A percentile compares a stretch with the other conserved stretches of the same genome.
phyloP scores from a whole-genome alignment of 2,113 vertebrate genomes.

The Petrocephalus microphthalmus region DNA sequence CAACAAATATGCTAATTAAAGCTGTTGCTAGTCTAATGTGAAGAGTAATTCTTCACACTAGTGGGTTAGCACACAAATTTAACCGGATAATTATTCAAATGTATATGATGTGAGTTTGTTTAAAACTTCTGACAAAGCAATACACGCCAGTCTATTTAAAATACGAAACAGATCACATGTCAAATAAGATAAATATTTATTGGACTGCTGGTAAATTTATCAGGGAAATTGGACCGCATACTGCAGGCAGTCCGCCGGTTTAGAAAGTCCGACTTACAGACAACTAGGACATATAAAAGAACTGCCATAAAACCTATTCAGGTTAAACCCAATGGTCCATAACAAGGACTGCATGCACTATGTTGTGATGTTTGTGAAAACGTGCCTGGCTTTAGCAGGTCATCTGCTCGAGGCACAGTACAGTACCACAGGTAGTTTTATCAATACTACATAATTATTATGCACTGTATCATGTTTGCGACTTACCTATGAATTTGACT shows the following conservation, averaged over 20 bases:
- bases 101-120: neutral
- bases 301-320: neutral
- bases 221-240: neutral
- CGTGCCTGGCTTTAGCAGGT: neutral
- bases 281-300: neutral
- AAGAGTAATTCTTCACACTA: slow-evolving; percentile 6
- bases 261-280: neutral
- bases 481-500: neutral
- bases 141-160: neutral
- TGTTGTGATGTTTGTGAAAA: neutral
- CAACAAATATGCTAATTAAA: neutral
- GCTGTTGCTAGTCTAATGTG: neutral
- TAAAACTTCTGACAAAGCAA: neutral
- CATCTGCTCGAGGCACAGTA: neutral
- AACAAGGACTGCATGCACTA: neutral
- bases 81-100: neutral
- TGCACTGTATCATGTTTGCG: neutral
- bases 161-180: neutral
- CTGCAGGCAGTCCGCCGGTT: neutral
- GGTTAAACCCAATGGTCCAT: neutral
- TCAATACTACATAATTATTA: neutral
- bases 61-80: neutral
- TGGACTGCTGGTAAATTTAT: neutral
- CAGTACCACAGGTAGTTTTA: neutral
- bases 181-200: slow-evolving; percentile 14